phyloP scores from a whole-genome alignment of 2,113 vertebrate species.

The Hemibagrus wyckioides region DNA sequence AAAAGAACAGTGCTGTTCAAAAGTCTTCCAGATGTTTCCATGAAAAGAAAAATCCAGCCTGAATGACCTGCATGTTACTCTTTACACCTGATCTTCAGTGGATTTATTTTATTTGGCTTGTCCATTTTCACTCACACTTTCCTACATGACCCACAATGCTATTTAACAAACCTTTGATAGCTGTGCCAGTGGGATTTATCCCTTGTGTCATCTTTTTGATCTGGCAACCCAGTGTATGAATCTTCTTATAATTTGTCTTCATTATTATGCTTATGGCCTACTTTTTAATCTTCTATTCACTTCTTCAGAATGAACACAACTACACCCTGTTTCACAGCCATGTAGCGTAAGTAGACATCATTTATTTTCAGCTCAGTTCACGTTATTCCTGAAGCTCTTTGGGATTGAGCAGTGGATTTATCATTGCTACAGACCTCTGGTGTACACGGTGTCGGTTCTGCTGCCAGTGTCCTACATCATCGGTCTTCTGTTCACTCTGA shows the following conservation, averaged over 20 bases:
- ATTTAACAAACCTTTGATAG: not conserved
- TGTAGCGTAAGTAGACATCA: constrained; percentile 77
- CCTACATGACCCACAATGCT: not conserved
- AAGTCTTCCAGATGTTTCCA: not conserved
- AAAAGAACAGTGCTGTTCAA: not conserved
- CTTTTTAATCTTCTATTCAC: not conserved
- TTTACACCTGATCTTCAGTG: no score
- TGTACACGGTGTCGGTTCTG: constrained; percentile 75
- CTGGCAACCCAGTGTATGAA: not conserved
- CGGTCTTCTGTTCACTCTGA: constrained; percentile 84
- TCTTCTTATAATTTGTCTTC: not conserved
- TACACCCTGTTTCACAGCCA: constrained; percentile 82
- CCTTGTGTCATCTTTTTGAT: not conserved
- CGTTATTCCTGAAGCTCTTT: not conserved
- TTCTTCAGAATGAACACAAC: constrained; percentile 69
- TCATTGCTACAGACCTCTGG: constrained; percentile 71
- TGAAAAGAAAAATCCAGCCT: not conserved
- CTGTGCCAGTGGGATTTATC: not conserved
- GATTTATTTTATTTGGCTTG: no score
- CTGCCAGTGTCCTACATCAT: constrained; percentile 78
- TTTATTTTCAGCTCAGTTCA: not conserved
- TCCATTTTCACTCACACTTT: not conserved
- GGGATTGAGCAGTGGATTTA: not conserved
- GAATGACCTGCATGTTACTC: no score
- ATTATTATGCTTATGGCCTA: not conserved